Evolutionary conservation across 2,888 invertebrate species (phyloP).

Genomic region (Nysson spinosus): DNA sequence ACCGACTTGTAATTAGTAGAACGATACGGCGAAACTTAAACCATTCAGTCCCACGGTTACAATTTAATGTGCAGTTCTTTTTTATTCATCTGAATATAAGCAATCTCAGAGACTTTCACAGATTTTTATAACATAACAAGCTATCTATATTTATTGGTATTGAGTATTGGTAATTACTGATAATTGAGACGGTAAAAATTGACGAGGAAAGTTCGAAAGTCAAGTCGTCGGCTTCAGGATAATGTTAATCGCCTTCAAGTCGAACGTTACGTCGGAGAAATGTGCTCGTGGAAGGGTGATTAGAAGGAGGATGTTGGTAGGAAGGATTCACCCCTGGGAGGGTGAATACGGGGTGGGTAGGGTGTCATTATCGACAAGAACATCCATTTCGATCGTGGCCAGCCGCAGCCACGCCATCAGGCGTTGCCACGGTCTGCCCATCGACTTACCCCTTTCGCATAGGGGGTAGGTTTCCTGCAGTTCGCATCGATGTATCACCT

Average conservation of each 20-base stretch:
- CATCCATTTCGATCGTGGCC: slow-evolving; percentile 46
- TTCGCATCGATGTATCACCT: slow-evolving; percentile 46
- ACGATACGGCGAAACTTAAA: not conserved
- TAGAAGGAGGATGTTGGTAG: slow-evolving; percentile 6
- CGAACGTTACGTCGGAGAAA: slow-evolving; percentile 20
- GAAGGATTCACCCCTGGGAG: slow-evolving; percentile 36
- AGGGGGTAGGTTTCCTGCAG: slow-evolving; percentile 5
- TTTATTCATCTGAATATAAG: too few species aligned
- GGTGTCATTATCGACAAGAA: slow-evolving; percentile 43
- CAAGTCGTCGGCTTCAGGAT: slow-evolving; percentile 14
- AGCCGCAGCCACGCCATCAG: slow-evolving; percentile 26
- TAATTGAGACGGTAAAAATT: too few species aligned
- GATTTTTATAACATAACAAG: too few species aligned
- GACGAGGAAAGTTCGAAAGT: too few species aligned
- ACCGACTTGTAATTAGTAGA: not conserved
- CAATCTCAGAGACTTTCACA: too few species aligned
- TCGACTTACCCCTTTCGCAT: slow-evolving; percentile 37
- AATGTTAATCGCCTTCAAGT: slow-evolving; percentile 58
- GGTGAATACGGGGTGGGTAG: slow-evolving; percentile 20
- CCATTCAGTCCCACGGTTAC: too few species aligned
- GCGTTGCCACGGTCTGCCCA: not conserved
- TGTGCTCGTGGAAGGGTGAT: not conserved
- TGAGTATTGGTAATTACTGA: too few species aligned
- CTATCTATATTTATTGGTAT: too few species aligned
- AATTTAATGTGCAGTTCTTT: too few species aligned